Base-by-base conservation (phyloP, 2,888 invertebrate genomes). In the Scelioninae gen. 2 region DNA sequence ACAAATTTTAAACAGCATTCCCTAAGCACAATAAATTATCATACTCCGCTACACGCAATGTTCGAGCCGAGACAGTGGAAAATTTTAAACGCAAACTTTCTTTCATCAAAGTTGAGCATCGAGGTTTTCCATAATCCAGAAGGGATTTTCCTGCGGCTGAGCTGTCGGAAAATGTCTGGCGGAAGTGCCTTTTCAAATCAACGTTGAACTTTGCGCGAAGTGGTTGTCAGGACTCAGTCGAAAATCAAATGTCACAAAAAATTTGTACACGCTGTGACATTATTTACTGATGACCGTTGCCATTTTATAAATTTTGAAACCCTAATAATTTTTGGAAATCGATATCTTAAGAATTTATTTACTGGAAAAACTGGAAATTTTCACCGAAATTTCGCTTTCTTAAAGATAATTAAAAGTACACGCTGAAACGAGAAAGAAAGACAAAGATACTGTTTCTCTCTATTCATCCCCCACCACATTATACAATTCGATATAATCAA, bases 81-180 rank as follows among this genome's bases (percentile, higher is more conserved):
- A 52, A 35, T 52, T 52, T 35, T 9, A 35, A 52, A 35, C n/a
- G 7, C 16, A 11, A 52, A 52, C 18, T 52, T 35, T 19, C 50
- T 18, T 18, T 18, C 33, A 19, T 6, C 18, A 31, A 18, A 52
- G n/a, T 33, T 52, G n/a, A 11, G 35, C 5, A 35, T 11, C n/a
- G 35, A 35, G 35, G 11, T 50, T 33, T 18, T 35, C 9, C 50
- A 52, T 52, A 28, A 48, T 48, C 48, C 31, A 18, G 2, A 15
- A 3, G 7, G 2, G 31, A 48, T 31, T 48, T 48, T 48, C 10
- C 48, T 15, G 10, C 9, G 9, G 15, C 10, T 11, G 15, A 16
- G 31, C 16, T 11, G 15, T 31, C 28, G 31, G 31, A 22, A 48
- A 48, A 16, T 31, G 16, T 31, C 31, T 31, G 7, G 11, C 2